A percentile compares a stretch with the other conserved stretches of the same genome.
Evolutionary conservation across 1,140 invertebrate species (phyloP).

Genomic region (Pinna nobilis): DNA sequence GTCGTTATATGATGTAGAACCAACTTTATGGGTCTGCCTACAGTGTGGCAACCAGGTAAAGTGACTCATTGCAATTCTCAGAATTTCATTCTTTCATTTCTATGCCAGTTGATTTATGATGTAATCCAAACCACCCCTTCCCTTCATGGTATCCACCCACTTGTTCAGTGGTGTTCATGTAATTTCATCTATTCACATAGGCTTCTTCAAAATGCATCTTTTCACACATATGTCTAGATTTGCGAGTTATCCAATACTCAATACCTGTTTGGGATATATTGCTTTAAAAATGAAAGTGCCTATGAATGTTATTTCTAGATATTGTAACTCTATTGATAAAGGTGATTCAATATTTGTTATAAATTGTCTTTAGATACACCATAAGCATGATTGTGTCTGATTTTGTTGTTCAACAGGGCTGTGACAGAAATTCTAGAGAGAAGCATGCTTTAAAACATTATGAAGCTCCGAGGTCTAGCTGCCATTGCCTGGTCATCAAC

Average conservation of each 20-base stretch:
- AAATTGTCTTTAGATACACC: neutral
- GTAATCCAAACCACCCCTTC: neutral
- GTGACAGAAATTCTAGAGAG: constrained; percentile 81
- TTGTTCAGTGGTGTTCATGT: neutral
- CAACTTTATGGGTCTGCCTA: constrained; percentile 79
- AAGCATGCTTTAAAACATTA: constrained; percentile 87
- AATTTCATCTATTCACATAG: neutral
- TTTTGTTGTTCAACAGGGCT: constrained; percentile 77
- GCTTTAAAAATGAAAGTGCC: neutral
- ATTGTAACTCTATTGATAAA: neutral
- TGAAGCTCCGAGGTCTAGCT: constrained; percentile 84
- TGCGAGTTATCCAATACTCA: too few relatives aligned
- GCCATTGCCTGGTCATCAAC: constrained; percentile 84
- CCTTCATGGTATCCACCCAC: neutral
- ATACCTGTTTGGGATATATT: neutral
- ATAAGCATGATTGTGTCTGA: neutral
- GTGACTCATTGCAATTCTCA: too few relatives aligned
- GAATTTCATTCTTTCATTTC: neutral
- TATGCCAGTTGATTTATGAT: too few relatives aligned
- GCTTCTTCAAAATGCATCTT: too few relatives aligned
- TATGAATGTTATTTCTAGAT: neutral
- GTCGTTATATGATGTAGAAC: constrained; percentile 38
- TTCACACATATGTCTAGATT: too few relatives aligned
- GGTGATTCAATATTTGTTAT: neutral
- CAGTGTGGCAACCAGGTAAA: constrained; percentile 81